Evolutionary conservation across 2,113 vertebrate species (phyloP).

Genomic region (Strigops habroptila): DNA sequence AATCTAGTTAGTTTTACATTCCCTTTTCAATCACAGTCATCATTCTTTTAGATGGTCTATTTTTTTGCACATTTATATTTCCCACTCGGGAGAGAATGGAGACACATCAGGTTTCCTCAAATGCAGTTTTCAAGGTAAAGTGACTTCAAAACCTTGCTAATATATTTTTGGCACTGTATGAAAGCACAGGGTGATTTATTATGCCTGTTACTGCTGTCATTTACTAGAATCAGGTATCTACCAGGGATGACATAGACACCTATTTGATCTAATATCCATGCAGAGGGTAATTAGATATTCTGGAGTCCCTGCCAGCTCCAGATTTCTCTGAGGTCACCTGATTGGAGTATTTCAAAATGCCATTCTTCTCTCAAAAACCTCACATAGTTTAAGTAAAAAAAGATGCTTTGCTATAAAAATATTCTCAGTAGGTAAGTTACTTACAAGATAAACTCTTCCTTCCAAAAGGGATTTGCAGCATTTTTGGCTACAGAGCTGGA

Average conservation of each 20-base stretch:
- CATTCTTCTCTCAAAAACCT: not conserved
- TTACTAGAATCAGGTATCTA: not conserved
- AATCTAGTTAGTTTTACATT: not conserved
- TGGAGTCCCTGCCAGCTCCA: not conserved
- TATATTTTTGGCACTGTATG: not conserved
- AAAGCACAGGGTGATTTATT: not conserved
- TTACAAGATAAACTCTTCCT: constrained; percentile 93
- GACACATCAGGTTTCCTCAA: not conserved
- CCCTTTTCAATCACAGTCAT: not conserved
- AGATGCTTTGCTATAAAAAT: not conserved
- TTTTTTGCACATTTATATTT: not conserved
- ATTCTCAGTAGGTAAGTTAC: constrained; percentile 42
- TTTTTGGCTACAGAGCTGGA: constrained; percentile 75
- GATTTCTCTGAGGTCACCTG: not conserved
- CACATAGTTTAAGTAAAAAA: not conserved
- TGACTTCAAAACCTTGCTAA: not conserved
- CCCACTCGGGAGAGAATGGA: not conserved
- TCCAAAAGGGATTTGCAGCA: constrained; percentile 80
- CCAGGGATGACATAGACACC: not conserved
- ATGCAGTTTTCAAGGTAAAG: not conserved
- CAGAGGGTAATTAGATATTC: not conserved
- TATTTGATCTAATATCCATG: not conserved
- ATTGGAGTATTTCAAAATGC: not conserved
- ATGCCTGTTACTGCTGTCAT: not conserved
- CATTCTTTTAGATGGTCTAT: not conserved